Conservation (phyloP, 1,140 invertebrate species). For the Propsilocerus akamusi region DNA sequence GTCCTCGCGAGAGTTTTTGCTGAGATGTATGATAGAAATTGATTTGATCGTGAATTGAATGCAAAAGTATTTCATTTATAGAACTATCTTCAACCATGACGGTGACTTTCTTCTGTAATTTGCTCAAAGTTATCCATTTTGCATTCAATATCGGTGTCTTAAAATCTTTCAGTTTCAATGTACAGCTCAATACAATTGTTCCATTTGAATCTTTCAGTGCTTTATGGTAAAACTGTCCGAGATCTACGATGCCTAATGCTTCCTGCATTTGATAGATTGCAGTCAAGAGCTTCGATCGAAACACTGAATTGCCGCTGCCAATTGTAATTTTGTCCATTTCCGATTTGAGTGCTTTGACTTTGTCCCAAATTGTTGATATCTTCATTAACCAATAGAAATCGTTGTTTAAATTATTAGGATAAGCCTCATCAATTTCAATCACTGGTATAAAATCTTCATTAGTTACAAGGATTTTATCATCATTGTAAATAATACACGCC, state of each 20-base stretch:
- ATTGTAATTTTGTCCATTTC: slow-evolving; percentile 85
- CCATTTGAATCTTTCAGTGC: slow-evolving; percentile 73
- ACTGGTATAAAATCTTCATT: slow-evolving; percentile 92
- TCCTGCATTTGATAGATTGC: slow-evolving; percentile 84
- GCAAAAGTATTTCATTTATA: slow-evolving; percentile 63
- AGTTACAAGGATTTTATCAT: slow-evolving; percentile 87
- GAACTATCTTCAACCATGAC: slow-evolving; percentile 46
- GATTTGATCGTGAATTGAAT: slow-evolving; percentile 76
- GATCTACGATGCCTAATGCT: slow-evolving; percentile 73
- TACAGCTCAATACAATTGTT: slow-evolving; percentile 73
- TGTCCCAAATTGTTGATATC: slow-evolving; percentile 68
- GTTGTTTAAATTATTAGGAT: slow-evolving; percentile 71
- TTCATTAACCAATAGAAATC: slow-evolving; percentile 98
- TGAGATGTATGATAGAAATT: slow-evolving; percentile 71
- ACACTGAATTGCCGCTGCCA: slow-evolving; percentile 51
- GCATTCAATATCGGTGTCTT: slow-evolving; percentile 39
- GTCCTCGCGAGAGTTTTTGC: slow-evolving; percentile 58
- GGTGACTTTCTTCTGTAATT: slow-evolving; percentile 37
- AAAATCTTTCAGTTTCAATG: slow-evolving; percentile 49
- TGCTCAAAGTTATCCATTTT: slow-evolving; percentile 71
- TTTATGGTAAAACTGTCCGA: slow-evolving; percentile 83
- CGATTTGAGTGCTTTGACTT: slow-evolving; percentile 69
- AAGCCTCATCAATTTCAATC: slow-evolving; percentile 91
- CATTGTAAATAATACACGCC: slow-evolving; percentile 70
- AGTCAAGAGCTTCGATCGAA: slow-evolving; percentile 77